phyloP scores from a whole-genome alignment of 1,140 invertebrate species.

The Tachypleus tridentatus region DNA sequence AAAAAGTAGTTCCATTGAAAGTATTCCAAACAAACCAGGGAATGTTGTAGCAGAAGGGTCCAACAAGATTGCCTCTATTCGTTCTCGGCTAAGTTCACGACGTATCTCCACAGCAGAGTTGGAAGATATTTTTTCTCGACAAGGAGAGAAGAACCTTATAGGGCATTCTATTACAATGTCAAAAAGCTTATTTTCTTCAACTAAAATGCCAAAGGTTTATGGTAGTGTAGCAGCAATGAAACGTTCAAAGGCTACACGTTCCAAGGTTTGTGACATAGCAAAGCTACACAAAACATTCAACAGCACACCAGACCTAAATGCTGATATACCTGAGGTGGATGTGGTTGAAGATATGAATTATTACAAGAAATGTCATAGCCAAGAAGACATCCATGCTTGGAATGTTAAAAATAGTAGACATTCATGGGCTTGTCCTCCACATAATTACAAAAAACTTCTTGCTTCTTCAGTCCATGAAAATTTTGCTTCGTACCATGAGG shows the following conservation, averaged over 20 bases:
- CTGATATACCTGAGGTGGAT: slow-evolving; percentile 8
- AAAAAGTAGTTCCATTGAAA: slow-evolving; percentile 22
- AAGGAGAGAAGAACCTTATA: slow-evolving; percentile 36
- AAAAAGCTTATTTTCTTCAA: slow-evolving; percentile 1
- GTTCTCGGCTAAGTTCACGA: slow-evolving; percentile 69
- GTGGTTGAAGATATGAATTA: not conserved
- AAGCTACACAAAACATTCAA: slow-evolving; percentile 62
- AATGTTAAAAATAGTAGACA: slow-evolving; percentile 26
- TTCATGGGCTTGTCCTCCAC: slow-evolving; percentile 30
- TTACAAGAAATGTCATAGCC: slow-evolving; percentile 29
- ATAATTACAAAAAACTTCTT: not conserved
- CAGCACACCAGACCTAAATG: slow-evolving; percentile 64
- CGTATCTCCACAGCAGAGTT: slow-evolving; percentile 78
- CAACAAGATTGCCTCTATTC: slow-evolving; percentile 66
- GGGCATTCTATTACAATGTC: slow-evolving; percentile 15
- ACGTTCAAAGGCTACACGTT: slow-evolving; percentile 41
- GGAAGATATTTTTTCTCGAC: slow-evolving; percentile 76
- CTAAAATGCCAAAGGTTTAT: slow-evolving; percentile 59
- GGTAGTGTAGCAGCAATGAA: slow-evolving; percentile 94
- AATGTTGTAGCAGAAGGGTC: not conserved
- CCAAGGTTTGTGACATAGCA: slow-evolving; percentile 13
- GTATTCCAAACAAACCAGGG: slow-evolving; percentile 18
- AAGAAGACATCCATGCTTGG: slow-evolving; percentile 30
- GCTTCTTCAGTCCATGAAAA: not conserved
- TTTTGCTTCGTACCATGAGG: too few species aligned